Percentiles rank a stretch among this genome's conserved stretches.
Conservation (phyloP, 2,888 invertebrate species). For the Tyria jacobaeae region DNA sequence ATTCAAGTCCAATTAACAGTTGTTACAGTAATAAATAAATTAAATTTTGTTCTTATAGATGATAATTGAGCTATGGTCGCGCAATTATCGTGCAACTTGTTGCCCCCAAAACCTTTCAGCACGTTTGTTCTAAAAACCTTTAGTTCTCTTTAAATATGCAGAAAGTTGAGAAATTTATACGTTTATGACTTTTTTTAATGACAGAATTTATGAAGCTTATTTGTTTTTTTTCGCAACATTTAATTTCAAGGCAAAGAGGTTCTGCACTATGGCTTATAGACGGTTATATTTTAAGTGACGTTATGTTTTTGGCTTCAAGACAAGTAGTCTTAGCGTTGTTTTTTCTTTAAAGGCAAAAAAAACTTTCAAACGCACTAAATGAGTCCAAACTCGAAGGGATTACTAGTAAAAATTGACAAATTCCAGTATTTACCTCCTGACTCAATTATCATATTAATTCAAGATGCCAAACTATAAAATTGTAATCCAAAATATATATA, state of each 20-base stretch:
- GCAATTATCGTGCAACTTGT: constrained; percentile 27
- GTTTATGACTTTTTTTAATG: background rate
- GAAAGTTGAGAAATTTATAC: constrained; percentile 21
- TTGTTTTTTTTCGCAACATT: background rate
- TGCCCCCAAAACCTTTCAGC: constrained; percentile 34
- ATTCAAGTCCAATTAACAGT: constrained; percentile 35
- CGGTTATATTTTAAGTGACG: too few species aligned
- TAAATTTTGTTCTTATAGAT: constrained; percentile 30
- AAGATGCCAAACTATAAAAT: too few species aligned
- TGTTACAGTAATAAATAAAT: constrained; percentile 35
- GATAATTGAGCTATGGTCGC: constrained; percentile 29
- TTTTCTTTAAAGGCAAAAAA: too few species aligned
- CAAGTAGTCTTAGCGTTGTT: too few species aligned
- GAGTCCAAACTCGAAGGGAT: too few species aligned
- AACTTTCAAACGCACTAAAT: too few species aligned
- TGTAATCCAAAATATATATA: too few species aligned
- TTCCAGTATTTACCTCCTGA: too few species aligned
- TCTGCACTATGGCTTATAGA: too few species aligned
- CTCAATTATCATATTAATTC: too few species aligned
- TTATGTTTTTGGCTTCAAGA: too few species aligned
- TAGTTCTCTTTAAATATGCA: constrained; percentile 9
- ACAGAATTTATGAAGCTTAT: background rate
- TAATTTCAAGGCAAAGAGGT: background rate
- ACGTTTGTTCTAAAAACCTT: constrained; percentile 7
- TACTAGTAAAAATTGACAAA: too few species aligned